These are phyloP conservation scores for Lasius platythorax DNA, from an alignment of 2,888 invertebrate species.

Conservation along the genomic window DNA sequence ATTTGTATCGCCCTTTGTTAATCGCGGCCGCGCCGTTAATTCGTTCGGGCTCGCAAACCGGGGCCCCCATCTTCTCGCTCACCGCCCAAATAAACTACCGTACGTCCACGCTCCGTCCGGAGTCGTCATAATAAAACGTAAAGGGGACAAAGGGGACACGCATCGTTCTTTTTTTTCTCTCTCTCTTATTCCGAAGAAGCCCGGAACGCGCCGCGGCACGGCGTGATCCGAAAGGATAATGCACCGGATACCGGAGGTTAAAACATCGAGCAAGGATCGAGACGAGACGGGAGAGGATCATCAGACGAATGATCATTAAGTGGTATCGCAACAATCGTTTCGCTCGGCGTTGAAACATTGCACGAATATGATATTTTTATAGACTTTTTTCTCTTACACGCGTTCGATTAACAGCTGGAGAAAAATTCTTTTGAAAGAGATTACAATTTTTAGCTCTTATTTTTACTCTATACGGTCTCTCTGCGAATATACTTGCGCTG, in stretches of 20 bases:
- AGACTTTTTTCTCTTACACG: neutral
- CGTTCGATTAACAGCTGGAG: neutral
- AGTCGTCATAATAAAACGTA: conserved; percentile 76
- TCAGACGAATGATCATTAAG: conserved; percentile 23
- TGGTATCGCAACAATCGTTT: neutral
- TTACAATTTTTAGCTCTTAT: conserved; percentile 1
- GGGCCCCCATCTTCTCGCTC: conserved; percentile 56
- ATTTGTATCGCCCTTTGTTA: conserved; percentile 86
- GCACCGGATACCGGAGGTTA: conserved; percentile 37
- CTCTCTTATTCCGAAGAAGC: conserved; percentile 3
- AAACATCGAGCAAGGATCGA: neutral
- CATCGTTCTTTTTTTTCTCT: conserved; percentile 8
- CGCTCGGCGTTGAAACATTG: neutral
- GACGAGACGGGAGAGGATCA: neutral
- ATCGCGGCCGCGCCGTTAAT: conserved; percentile 83
- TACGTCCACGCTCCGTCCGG: conserved; percentile 70
- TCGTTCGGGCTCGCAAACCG: conserved; percentile 80
- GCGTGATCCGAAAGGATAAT: conserved; percentile 45
- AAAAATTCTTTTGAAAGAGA: neutral
- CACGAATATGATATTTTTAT: neutral
- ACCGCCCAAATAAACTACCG: conserved; percentile 83
- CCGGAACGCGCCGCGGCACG: conserved; percentile 7
- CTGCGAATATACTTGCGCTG: neutral
- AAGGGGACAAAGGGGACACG: conserved; percentile 51
- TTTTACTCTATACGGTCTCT: neutral